Evolutionary conservation across 2,113 vertebrate species (phyloP), one percentile per base, ranked within the genome.

Genomic region (Tympanuchus pallidicinctus): DNA sequence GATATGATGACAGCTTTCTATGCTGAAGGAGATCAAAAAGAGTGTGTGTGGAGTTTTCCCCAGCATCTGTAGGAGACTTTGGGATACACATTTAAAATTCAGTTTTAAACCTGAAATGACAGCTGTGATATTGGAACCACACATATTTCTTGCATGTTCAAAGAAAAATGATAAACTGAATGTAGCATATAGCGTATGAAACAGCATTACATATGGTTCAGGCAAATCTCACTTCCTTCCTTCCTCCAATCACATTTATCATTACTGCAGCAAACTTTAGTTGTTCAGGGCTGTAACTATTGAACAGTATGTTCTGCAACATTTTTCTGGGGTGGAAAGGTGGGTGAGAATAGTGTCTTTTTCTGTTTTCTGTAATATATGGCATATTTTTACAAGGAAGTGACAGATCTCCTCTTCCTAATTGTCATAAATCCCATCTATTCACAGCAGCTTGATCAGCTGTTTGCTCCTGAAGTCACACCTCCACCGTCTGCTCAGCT

Each of bases 61-160:
- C 45, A 60, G 3, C 8, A 74, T 79, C 66, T 50, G 34, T 5
- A 56, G 45, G 9, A 73, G 42, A 81, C 12, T 64, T 59, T 48
- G 48, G 7, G 38, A 88, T 25, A 24, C 3, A 30, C 25, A 77
- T 83, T 73, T 77, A 85, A 91, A 95, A 90, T 91, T 82, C 75
- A 50, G 13, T 76, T 93, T 95, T 66, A 88, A 88, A 93, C 2
- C 12, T 67, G 47, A 79, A 82, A 80, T 59, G 36, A 91, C 42
- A 81, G 42, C 50, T 92, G 64, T 92, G 45, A 86, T 91, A 76
- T 42, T 59, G 14, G 19, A 82, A 63, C 9, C 21, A 74, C 4
- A 4, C 25, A 77, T 40, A 36, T 74, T 88, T 86, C 25, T 45
- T 63, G 7, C 42, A 6, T 48, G 6, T 80, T 74, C 47, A 45